Percentiles rank a stretch among this genome's conserved stretches.
phyloP scores from a whole-genome alignment of 2,888 invertebrate species.

The Melanostoma mellinum region DNA sequence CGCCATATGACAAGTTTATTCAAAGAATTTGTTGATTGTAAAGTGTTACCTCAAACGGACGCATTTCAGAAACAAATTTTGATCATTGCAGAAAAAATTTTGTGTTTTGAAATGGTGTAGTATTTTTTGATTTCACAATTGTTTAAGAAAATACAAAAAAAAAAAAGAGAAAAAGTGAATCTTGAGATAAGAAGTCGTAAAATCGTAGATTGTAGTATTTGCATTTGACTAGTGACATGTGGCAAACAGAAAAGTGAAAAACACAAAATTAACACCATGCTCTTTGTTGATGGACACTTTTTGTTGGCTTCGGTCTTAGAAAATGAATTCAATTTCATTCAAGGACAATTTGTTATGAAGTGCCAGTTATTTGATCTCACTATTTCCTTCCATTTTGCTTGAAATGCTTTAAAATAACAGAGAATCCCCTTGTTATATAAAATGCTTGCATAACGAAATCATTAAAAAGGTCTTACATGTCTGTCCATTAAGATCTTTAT shows the following conservation, averaged over 20 bases:
- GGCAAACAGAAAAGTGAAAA: not conserved
- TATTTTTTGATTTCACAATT: conserved; percentile 21
- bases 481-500: too few species aligned
- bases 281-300: not conserved
- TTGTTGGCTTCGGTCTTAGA: not conserved
- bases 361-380: too few species aligned
- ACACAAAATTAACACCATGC: not conserved
- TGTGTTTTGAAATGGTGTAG: conserved; percentile 12
- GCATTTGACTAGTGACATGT: conserved; percentile 39
- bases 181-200: conserved; percentile 33
- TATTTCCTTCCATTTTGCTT: too few species aligned
- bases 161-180: conserved; percentile 4
- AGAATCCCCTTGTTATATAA: too few species aligned
- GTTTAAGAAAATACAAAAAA: conserved; percentile 14
- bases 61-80: conserved; percentile 12
- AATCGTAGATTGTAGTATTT: conserved; percentile 56
- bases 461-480: too few species aligned
- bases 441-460: too few species aligned
- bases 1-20: conserved; percentile 5
- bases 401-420: too few species aligned
- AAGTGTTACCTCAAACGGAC: not conserved
- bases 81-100: not conserved
- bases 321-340: too few species aligned
- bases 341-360: too few species aligned
- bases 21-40: conserved; percentile 13